phyloP scores from a whole-genome alignment of 2,113 vertebrate species.

The Fulica atra region DNA sequence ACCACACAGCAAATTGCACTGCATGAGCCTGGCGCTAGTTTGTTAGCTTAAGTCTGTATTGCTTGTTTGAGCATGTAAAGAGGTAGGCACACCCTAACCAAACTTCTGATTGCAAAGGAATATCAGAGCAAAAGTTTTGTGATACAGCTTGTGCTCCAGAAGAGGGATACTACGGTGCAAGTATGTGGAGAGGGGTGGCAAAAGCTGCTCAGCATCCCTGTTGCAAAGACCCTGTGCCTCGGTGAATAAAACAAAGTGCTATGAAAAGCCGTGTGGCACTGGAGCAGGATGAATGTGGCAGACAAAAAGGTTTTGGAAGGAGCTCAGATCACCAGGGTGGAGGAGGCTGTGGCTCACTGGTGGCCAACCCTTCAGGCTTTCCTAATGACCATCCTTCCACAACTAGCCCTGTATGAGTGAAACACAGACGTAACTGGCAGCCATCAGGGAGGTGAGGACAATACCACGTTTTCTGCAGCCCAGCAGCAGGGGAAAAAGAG shows the following conservation, averaged over 20 bases:
- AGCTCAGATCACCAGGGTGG: neutral
- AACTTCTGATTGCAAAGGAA: neutral
- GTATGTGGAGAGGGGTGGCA: accelerated
- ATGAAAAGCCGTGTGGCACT: neutral
- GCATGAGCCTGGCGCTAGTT: neutral
- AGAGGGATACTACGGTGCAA: neutral
- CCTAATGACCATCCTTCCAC: neutral
- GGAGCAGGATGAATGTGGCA: neutral
- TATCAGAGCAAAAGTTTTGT: neutral
- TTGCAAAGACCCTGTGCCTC: neutral
- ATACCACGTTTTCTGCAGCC: neutral
- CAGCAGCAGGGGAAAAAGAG: neutral
- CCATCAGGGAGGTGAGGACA: accelerated
- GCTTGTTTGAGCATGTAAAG: neutral
- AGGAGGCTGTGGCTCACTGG: neutral
- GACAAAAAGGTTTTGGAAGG: neutral
- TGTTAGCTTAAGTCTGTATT: neutral
- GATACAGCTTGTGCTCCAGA: neutral
- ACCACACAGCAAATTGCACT: neutral
- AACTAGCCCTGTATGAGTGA: accelerated
- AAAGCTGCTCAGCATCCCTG: neutral
- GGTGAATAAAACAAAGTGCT: neutral
- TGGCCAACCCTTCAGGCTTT: accelerated
- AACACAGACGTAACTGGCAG: neutral
- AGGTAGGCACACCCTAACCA: accelerated